A percentile compares a stretch with the other conserved stretches of the same genome.
Conservation (phyloP, 2,797 vertebrate species). For the Melanogrammus aeglefinus region DNA sequence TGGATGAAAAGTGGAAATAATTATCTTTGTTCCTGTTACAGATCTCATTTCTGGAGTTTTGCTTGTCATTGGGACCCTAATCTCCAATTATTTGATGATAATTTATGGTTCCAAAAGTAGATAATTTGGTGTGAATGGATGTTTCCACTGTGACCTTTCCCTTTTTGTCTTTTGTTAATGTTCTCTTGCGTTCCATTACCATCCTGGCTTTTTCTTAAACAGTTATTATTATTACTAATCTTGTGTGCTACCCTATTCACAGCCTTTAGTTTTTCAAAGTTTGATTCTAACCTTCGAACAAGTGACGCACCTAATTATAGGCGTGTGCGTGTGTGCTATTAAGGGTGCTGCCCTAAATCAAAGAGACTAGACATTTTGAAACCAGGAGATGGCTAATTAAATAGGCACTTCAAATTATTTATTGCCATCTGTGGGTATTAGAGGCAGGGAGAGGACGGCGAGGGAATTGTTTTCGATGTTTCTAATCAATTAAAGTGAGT, state of each 20-base stretch:
- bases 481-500: slow-evolving; percentile 4
- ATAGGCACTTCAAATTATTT: slow-evolving; percentile 1
- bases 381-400: neutral
- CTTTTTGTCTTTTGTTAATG: neutral
- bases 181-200: neutral
- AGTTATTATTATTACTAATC: neutral
- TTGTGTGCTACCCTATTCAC: neutral
- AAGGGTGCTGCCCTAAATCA: neutral
- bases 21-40: neutral
- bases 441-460: neutral
- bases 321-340: neutral
- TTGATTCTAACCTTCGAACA: neutral
- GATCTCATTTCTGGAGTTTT: neutral
- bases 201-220: neutral
- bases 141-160: neutral
- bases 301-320: neutral
- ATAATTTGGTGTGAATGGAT: neutral
- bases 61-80: neutral
- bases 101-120: neutral
- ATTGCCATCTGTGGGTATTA: neutral
- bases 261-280: neutral
- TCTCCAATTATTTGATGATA: neutral
- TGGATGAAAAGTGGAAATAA: neutral
- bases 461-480: neutral
- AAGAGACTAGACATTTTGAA: neutral